Evolutionary conservation across 2,888 invertebrate genomes (phyloP).

Genomic region (Andrena hattorfiana): DNA sequence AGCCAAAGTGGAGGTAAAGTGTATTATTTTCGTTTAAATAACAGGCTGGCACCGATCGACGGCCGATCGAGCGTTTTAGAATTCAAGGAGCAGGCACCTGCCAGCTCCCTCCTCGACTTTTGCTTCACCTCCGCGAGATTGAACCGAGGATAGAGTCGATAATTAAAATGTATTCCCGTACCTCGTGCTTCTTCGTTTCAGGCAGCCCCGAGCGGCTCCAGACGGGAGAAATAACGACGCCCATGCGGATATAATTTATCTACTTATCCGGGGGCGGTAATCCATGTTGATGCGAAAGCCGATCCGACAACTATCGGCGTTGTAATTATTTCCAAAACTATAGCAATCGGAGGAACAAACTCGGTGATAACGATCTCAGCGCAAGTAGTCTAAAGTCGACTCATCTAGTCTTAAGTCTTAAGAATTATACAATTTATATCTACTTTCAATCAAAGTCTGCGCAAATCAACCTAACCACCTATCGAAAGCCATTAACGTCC

Average conservation of each 20-base stretch:
- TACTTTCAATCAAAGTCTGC: too few relatives aligned
- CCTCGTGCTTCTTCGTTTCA: conserved; percentile 42
- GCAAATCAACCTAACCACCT: too few relatives aligned
- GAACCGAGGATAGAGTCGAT: conserved; percentile 38
- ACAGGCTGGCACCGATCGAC: conserved; percentile 41
- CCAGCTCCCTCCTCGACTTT: conserved; percentile 13
- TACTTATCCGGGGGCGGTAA: background rate
- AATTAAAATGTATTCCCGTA: conserved; percentile 51
- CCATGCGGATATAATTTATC: background rate
- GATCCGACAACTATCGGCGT: background rate
- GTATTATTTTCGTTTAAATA: conserved; percentile 45
- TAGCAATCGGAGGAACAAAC: background rate
- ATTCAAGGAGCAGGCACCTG: conserved; percentile 45
- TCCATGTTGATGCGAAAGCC: background rate
- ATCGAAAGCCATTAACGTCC: too few relatives aligned
- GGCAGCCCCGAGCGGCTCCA: conserved; percentile 29
- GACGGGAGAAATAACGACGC: conserved; percentile 13
- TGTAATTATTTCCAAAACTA: background rate
- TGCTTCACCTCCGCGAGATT: conserved; percentile 28
- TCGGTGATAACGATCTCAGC: background rate
- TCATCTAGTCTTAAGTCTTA: too few relatives aligned
- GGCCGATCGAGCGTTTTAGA: conserved; percentile 29
- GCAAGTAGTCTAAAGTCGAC: too few relatives aligned
- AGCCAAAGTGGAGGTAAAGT: conserved; percentile 21
- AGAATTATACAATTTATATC: too few relatives aligned